These are phyloP conservation scores for Apotomis betuletana DNA, from an alignment of 2,888 invertebrate genomes.

Conservation along the genomic window DNA sequence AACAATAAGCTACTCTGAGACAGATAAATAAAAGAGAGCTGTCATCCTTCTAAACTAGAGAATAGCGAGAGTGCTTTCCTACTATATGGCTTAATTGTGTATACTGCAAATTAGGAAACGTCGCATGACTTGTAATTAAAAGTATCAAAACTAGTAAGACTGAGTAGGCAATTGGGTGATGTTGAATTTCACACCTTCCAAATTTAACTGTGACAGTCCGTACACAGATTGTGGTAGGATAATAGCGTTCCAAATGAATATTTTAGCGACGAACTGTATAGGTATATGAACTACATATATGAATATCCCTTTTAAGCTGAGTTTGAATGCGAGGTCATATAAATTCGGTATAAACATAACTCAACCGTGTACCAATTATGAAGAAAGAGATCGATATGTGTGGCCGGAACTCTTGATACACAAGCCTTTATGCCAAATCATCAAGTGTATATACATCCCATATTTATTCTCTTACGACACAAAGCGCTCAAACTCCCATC, in stretches of 20 bases:
- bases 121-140: slow-evolving; percentile 5
- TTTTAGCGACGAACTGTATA: neutral
- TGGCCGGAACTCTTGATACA: neutral
- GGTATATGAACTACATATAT: neutral
- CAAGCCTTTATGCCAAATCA: slow-evolving; percentile 6
- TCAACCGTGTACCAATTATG: neutral
- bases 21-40: too few species aligned
- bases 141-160: slow-evolving; percentile 48
- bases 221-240: slow-evolving; percentile 55
- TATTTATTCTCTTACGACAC: slow-evolving; percentile 12
- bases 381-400: neutral
- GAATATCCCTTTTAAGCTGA: neutral
- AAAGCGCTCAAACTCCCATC: slow-evolving; percentile 8
- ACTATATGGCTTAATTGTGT: too few species aligned
- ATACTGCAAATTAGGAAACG: too few species aligned
- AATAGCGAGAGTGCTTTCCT: too few species aligned
- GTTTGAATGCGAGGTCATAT: too few species aligned
- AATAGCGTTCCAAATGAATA: slow-evolving; percentile 56
- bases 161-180: slow-evolving; percentile 21
- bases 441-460: slow-evolving; percentile 1
- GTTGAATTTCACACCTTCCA: slow-evolving; percentile 53
- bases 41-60: too few species aligned
- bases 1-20: too few species aligned
- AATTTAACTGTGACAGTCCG: slow-evolving; percentile 63
- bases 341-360: too few species aligned